phyloP scores from a whole-genome alignment of 2,113 vertebrate species.

The Sceloporus undulatus region DNA sequence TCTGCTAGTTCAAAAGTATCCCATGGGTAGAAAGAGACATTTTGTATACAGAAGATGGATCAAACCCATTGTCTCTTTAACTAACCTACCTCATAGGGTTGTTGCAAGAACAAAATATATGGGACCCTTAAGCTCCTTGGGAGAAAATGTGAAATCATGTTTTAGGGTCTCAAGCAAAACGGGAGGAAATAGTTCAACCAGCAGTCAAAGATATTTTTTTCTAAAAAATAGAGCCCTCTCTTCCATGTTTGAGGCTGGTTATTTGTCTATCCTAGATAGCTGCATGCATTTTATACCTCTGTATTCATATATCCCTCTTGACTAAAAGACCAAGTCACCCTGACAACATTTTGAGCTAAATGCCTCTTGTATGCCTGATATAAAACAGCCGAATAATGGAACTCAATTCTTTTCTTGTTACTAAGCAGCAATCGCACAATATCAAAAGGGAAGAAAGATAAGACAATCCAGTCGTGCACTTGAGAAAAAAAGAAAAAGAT shows the following conservation, averaged over 20 bases:
- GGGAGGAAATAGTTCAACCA: not conserved
- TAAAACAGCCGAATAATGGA: conserved; percentile 39
- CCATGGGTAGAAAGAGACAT: no score
- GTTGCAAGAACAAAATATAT: not conserved
- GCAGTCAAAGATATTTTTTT: not conserved
- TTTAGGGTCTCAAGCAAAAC: not conserved
- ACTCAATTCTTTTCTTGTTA: conserved; percentile 60
- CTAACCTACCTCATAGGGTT: not conserved
- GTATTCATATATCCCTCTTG: not conserved
- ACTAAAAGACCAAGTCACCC: not conserved
- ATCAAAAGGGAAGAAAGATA: conserved; percentile 64
- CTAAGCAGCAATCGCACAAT: conserved; percentile 54
- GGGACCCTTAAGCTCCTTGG: not conserved
- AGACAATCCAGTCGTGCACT: conserved; percentile 62
- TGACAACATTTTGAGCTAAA: conserved; percentile 46
- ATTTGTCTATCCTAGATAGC: not conserved
- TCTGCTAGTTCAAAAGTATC: no score
- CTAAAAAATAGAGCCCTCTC: not conserved
- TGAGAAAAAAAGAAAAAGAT: conserved; percentile 37
- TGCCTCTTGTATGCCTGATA: conserved; percentile 14
- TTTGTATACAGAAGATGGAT: no score
- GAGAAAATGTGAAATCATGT: not conserved
- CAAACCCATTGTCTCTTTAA: not conserved
- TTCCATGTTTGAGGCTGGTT: not conserved
- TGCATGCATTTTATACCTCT: not conserved